These are phyloP conservation scores for Antheraea mylitta DNA, from an alignment of 1,140 invertebrate genomes.

Conservation along the genomic window DNA sequence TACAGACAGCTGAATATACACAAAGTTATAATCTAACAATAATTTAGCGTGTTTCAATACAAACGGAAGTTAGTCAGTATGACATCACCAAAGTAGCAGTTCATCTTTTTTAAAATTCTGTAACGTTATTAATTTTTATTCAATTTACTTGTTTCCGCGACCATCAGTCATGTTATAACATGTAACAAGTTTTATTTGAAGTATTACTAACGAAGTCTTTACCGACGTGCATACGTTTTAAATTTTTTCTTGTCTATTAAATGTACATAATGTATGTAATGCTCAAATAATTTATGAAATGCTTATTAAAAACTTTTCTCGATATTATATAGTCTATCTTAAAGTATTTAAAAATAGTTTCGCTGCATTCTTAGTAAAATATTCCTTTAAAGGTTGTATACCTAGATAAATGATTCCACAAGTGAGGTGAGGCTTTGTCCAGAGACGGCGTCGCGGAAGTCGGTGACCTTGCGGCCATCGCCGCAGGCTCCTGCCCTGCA, in stretches of 20 bases:
- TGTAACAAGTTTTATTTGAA: neutral
- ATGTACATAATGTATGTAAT: no score
- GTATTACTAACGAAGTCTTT: no score
- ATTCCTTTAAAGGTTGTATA: no score
- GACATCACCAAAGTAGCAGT: neutral
- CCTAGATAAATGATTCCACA: neutral
- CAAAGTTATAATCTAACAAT: neutral
- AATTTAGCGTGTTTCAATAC: neutral
- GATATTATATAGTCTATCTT: no score
- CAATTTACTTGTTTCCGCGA: neutral
- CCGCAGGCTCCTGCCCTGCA: constrained; percentile 34
- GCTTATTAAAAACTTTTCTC: no score
- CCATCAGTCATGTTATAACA: neutral
- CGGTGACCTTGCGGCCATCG: constrained; percentile 63
- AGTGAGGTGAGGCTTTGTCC: constrained; percentile 19
- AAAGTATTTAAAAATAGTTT: no score
- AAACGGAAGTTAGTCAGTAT: neutral
- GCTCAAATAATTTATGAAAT: no score
- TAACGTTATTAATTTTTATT: neutral
- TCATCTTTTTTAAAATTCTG: neutral
- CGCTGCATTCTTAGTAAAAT: no score
- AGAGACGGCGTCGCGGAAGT: constrained; percentile 38
- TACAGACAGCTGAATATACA: neutral
- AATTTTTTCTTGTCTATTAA: no score
- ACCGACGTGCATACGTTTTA: no score